Evolutionary conservation across 2,888 invertebrate species (phyloP), one percentile per base, ranked within the genome.

Genomic region (Metellina segmentata): DNA sequence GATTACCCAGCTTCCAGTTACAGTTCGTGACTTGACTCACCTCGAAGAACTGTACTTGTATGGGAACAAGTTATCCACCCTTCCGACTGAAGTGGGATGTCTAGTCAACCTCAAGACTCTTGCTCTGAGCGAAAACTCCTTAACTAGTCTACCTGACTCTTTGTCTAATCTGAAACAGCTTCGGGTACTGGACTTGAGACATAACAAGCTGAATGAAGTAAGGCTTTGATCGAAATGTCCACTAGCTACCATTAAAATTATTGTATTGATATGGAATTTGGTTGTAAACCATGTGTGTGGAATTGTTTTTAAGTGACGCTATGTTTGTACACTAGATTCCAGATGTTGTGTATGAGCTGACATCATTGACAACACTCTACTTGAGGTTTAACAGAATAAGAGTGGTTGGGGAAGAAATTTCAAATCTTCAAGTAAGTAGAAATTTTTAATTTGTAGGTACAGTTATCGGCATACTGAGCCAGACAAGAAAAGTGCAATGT

Each of bases 121-220:
- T 94, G 99, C 99, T 85, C 96, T 99, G 93, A 99, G 98, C 96
- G 99, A 99, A 95, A 99, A 99, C 95, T 98, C 99, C 13, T 96
- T 99, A 70, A 98, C 98, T 20, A 98, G 98, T 94, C 96, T 99
- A 94, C 99, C 99, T 13, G 98, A 99, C 94, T 97, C 98, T 0
- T 95, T 99, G 93, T 97, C 97, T 93, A 97, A 97, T 95, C 96
- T 99, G 93, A 97, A 96, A 94, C 97, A 97, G 94, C 96, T 99
- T 69, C 97, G 97, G 95, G 99, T 99, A 13, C 96, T 99, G 87
- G 99, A 99, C 96, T 96, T 99, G 93, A 96, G 99, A 95, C 99
- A 99, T 95, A 99, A 99, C 95, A 99, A 99, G 95, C 96, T 99
- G 87, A 98, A 96, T 94, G 99, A 99, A 95, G 96, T 96, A 93